phyloP scores from a whole-genome alignment of 2,113 vertebrate species.

The Clarias batrachus region DNA sequence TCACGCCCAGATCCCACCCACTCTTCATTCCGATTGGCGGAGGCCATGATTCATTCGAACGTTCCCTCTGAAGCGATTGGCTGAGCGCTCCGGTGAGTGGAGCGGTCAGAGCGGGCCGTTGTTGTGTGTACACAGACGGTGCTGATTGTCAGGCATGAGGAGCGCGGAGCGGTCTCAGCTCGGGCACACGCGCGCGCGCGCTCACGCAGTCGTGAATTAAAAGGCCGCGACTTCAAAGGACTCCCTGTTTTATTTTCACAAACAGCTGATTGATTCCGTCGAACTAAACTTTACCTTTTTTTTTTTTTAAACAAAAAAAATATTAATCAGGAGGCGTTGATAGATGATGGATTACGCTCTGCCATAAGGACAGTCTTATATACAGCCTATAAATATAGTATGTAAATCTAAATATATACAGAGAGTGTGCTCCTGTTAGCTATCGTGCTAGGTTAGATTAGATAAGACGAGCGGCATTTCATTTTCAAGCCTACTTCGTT shows the following conservation, averaged over 20 bases:
- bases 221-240: conserved; percentile 15
- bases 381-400: no score
- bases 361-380: background rate
- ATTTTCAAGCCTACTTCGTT: background rate
- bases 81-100: conserved; percentile 49
- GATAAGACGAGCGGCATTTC: background rate
- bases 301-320: no score
- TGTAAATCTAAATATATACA: background rate
- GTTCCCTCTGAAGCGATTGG: conserved; percentile 69
- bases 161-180: conserved; percentile 8
- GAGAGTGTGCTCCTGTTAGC: background rate
- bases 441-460: background rate
- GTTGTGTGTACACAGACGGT: conserved; percentile 44
- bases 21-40: conserved; percentile 61
- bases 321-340: no score
- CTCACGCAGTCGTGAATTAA: background rate
- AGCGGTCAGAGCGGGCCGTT: conserved; percentile 35
- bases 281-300: conserved; percentile 1
- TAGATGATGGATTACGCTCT: background rate
- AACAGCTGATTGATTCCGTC: no score
- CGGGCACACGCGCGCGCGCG: background rate
- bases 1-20: conserved; percentile 62
- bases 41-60: conserved; percentile 65
- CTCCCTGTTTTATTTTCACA: background rate
- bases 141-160: conserved; percentile 39